Base-by-base conservation (phyloP, 1,140 invertebrate species). In the Acyrthosiphon pisum region DNA sequence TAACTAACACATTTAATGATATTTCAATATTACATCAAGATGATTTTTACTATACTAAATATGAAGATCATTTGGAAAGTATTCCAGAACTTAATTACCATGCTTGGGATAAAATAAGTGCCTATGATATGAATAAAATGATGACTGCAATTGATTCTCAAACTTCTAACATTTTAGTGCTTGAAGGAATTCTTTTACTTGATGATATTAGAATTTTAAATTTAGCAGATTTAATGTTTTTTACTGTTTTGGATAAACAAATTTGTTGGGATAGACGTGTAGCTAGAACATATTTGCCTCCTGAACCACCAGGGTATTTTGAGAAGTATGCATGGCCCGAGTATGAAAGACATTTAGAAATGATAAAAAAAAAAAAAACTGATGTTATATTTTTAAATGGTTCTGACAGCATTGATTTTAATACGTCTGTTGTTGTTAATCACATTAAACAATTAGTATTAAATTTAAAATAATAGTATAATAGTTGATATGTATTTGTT, bases 361-460 rank as follows among this genome's bases (percentile, higher is more conserved):
- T 8, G 35, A 44, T 86, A 41, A 93, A 86, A 86, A 53, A 86
- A 56, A 48, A 50, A 30, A 56, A 41, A 46, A 7, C 44, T 20
- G 37, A 93, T 93, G 37, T 93, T 50, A 86, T 93, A 93, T 93
- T 93, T 86, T 93, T 93, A 84, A 93, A 93, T 86, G 91, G 91
- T 41, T 30, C n/a, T 44, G 81, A 93, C 44, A 93, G 81, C 20
- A 84, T 93, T 41, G 37, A 93, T 30, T 50, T 50, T 86, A 93
- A 93, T 86, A 53, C 41, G 1, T 53, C 22, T 41, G n/a, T 86
- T 84, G 81, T 93, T 86, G n/a, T 56, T 30, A 53, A 93, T 86
- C 46, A 84, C 1, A 93, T 93, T n/a, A 84, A 93, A 37, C 30
- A 83, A 83, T 4, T 35, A 30, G 20, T 91, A 37, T 83, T 91